Evolutionary conservation across 2,888 invertebrate species (phyloP).

Genomic region (Antheraea assamensis): DNA sequence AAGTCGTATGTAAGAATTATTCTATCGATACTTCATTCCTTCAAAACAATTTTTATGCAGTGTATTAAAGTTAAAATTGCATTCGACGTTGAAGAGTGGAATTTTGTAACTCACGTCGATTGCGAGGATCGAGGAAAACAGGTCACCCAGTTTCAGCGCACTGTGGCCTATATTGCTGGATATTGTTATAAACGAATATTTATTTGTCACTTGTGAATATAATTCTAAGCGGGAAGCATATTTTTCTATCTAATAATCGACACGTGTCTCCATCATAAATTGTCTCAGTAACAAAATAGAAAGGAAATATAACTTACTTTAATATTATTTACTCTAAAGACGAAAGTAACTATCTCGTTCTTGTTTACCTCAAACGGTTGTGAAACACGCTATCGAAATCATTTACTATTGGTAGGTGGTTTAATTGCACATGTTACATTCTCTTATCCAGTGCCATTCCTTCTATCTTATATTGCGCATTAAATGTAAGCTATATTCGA

Average conservation of each 20-base stretch:
- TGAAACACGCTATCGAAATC: not conserved
- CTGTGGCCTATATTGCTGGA: not conserved
- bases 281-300: not conserved
- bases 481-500: conserved; percentile 20
- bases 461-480: not conserved
- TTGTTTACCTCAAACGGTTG: not conserved
- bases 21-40: not conserved
- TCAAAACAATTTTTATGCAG: not conserved
- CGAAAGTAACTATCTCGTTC: not conserved
- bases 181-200: not conserved
- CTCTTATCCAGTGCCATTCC: not conserved
- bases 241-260: not conserved
- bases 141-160: not conserved
- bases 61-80: not conserved
- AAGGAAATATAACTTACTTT: not conserved
- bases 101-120: conserved; percentile 6
- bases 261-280: not conserved
- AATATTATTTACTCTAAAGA: not conserved
- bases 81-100: not conserved
- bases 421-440: not conserved
- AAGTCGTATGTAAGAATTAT: not conserved
- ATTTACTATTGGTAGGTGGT: not conserved
- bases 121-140: not conserved
- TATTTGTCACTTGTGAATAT: not conserved
- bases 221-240: not conserved